Evolutionary conservation across 2,888 invertebrate species (phyloP), one percentile per base, ranked within the genome.

Genomic region (Agrilus biguttatus): DNA sequence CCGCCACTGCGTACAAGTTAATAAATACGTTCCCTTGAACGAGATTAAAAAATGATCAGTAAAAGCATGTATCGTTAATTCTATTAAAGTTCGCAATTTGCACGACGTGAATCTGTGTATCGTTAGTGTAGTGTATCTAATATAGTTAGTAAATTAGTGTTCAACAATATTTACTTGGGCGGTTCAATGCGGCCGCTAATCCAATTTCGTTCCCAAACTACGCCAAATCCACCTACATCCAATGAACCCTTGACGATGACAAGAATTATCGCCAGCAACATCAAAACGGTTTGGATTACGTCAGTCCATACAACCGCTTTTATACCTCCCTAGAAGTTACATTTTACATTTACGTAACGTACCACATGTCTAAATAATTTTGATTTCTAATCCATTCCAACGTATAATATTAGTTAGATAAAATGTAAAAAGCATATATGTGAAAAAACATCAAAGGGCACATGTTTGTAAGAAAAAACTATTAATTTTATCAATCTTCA

Each of bases 231-330:
- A 2, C 85, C 85, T 19, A 83, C 68, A 51, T 84, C 80, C 1
- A 74, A 56, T 0, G 84, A 84, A 1, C 85, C 85, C 57, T 84
- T 85, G 21, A 84, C 67, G 32, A 78, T 74, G 4, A 86, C 80
- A 39, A 83, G 61, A 14, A 83, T 61, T 71, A 86, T 79, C 0
- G 84, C 78, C 2, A 78, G 78, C 47, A 80, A 74, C 84, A 86
- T 85, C 5, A 80, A 72, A 14, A 80, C 72, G 43, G 80, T 80
- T 66, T 87, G 86, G 43, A 84, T 77, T 14, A 84, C 83, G 56
- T 86, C 86, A 1, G 85, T 83, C 84, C 85, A 85, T 38, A 86
- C 80, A 1, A 86, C 85, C 14, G 86, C 85, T 66, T 80, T 82
- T 36, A 86, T 66, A 41, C 85, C 85, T 53, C 83, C 85, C 83